Percentiles rank a stretch among this genome's conserved stretches.
Evolutionary conservation across 2,888 invertebrate genomes (phyloP).

Genomic region (Latrodectus elegans): DNA sequence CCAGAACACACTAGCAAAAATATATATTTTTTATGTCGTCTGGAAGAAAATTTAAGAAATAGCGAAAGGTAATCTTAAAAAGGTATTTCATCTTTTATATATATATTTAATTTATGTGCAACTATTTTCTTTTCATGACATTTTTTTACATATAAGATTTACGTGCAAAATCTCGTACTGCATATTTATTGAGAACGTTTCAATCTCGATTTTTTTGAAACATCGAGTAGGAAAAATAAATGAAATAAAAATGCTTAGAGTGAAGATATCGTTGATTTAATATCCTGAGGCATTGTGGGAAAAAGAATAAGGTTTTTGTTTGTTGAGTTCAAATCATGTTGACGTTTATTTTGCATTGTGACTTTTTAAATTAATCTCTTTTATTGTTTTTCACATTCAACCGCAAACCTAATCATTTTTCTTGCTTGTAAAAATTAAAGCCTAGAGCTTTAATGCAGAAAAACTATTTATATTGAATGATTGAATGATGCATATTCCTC

Average conservation of each 20-base stretch:
- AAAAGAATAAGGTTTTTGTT: neutral
- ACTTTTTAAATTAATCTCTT: neutral
- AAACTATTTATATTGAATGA: too few species aligned
- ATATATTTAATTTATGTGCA: slow-evolving; percentile 42
- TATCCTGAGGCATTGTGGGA: neutral
- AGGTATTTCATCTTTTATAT: slow-evolving; percentile 25
- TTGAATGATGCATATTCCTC: too few species aligned
- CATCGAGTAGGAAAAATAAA: neutral
- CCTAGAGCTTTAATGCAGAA: too few species aligned
- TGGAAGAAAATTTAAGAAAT: slow-evolving; percentile 12
- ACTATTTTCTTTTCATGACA: neutral
- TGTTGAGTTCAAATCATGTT: neutral
- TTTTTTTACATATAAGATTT: slow-evolving; percentile 10
- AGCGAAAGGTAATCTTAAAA: neutral
- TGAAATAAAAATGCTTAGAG: neutral
- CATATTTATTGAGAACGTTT: slow-evolving; percentile 42
- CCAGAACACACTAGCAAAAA: slow-evolving; percentile 6
- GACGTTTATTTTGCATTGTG: neutral
- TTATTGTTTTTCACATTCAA: too few species aligned
- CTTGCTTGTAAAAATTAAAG: too few species aligned
- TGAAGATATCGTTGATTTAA: neutral
- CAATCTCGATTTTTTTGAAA: neutral
- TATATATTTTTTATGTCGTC: slow-evolving; percentile 3
- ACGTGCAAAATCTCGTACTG: neutral
- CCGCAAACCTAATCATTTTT: too few species aligned